A percentile compares a stretch with the other conserved stretches of the same genome.
Evolutionary conservation across 2,888 invertebrate species (phyloP).

Genomic region (Catocala sponsa): DNA sequence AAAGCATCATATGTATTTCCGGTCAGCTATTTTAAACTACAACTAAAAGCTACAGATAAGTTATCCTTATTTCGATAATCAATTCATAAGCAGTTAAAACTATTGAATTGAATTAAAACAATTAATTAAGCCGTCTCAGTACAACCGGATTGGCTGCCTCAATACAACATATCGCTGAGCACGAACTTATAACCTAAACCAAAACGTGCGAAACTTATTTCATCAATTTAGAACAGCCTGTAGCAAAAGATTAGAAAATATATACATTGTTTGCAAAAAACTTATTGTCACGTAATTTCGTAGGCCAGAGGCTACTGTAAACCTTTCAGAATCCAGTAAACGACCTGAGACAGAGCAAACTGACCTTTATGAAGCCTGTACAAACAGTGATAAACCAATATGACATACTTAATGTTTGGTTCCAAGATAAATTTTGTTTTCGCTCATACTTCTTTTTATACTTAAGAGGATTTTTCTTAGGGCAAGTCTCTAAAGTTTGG

Average conservation of each 20-base stretch:
- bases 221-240: neutral
- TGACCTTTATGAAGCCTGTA: conserved; percentile 65
- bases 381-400: conserved; percentile 74
- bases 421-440: conserved; percentile 52
- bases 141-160: no score
- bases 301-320: conserved; percentile 41
- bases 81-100: no score
- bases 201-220: conserved; percentile 8
- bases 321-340: conserved; percentile 56
- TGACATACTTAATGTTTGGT: conserved; percentile 53
- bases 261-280: conserved; percentile 30
- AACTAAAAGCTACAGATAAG: no score
- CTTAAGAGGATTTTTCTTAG: conserved; percentile 32
- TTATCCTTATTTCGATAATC: no score
- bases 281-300: conserved; percentile 23
- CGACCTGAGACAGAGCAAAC: conserved; percentile 48
- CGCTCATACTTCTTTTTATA: conserved; percentile 42
- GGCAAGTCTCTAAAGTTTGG: conserved; percentile 20
- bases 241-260: conserved; percentile 19
- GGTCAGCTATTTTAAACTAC: no score
- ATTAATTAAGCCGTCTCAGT: no score
- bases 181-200: no score
- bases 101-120: no score
- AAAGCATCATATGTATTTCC: no score
- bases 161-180: no score